Evolutionary conservation across 1,140 invertebrate genomes (phyloP).

Genomic region (Drosophila mojavensis): DNA sequence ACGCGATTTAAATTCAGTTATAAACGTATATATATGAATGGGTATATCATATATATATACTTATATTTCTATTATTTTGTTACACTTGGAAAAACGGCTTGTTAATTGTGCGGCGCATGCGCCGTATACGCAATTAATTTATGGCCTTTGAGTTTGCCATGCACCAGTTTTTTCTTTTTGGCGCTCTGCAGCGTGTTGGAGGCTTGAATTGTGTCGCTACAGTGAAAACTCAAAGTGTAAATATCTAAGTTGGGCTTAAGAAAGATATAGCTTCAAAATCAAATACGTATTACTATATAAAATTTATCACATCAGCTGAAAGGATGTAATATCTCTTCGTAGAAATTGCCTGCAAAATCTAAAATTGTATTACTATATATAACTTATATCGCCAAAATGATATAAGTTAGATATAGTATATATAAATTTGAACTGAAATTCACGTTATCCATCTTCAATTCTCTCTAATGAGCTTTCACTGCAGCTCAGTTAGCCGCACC

Average conservation of each 20-base stretch:
- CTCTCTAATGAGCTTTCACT: slow-evolving; percentile 8
- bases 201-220: not conserved
- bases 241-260: no score
- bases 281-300: no score
- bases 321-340: no score
- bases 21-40: not conserved
- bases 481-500: slow-evolving; percentile 7
- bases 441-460: not conserved
- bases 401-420: no score
- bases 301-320: no score
- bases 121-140: slow-evolving; percentile 45
- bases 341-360: no score
- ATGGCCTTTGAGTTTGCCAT: slow-evolving; percentile 7
- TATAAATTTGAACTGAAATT: no score
- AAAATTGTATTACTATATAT: no score
- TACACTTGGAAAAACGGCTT: slow-evolving; percentile 21
- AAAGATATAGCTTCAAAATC: no score
- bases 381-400: no score
- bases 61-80: slow-evolving; percentile 1
- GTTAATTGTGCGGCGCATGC: slow-evolving; percentile 44
- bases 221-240: not conserved
- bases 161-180: no score
- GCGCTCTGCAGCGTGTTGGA: no score
- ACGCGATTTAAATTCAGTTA: slow-evolving; percentile 39
- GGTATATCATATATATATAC: not conserved